Percentiles rank a stretch among this genome's conserved stretches.
phyloP scores from a whole-genome alignment of 2,113 vertebrate genomes.

The Manacus vitellinus region DNA sequence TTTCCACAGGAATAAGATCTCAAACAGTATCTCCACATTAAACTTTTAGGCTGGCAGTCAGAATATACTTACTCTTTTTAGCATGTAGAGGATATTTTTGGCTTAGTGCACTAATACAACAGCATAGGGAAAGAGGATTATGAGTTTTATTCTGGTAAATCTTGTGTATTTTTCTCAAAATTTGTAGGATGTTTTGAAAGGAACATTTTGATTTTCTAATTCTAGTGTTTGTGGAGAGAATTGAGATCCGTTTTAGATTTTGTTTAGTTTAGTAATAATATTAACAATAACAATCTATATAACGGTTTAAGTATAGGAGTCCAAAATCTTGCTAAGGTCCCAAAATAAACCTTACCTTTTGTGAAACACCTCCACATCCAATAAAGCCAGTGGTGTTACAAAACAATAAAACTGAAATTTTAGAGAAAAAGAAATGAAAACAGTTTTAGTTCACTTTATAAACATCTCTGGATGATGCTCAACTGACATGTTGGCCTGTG shows the following conservation, averaged over 20 bases:
- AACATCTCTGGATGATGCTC: background rate
- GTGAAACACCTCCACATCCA: background rate
- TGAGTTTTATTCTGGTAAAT: background rate
- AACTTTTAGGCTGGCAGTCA: conserved; percentile 21
- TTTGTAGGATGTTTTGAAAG: background rate
- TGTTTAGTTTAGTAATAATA: background rate
- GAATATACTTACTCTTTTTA: background rate
- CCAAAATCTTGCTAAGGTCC: background rate
- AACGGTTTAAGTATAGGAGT: background rate
- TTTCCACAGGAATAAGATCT: background rate
- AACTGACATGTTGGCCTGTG: background rate
- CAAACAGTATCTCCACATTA: background rate
- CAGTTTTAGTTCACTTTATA: background rate
- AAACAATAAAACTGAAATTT: background rate
- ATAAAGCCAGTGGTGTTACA: background rate
- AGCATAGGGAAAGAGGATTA: background rate
- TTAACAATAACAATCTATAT: background rate
- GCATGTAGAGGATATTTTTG: background rate
- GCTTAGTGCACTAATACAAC: background rate
- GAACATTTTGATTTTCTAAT: background rate
- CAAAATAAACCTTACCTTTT: background rate
- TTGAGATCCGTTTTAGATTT: background rate
- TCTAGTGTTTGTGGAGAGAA: background rate
- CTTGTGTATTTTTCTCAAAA: background rate
- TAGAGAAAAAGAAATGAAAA: background rate